Conservation (phyloP, 2,797 vertebrate genomes). For the Champsocephalus gunnari region DNA sequence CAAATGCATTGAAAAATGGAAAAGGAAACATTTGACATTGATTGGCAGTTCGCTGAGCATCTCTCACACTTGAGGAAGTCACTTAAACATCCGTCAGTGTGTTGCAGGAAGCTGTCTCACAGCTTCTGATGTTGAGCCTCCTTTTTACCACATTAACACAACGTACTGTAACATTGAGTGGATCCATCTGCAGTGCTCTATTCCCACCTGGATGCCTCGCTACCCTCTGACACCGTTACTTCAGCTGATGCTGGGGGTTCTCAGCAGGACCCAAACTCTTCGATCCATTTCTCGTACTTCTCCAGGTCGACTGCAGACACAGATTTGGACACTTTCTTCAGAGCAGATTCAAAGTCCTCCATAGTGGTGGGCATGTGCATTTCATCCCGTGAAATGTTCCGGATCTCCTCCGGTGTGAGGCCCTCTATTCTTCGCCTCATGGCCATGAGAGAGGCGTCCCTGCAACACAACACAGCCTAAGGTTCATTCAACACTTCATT, state of each 20-base stretch:
- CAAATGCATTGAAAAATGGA: conserved; percentile 38
- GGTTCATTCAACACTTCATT: background rate
- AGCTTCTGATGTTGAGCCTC: background rate
- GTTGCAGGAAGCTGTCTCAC: background rate
- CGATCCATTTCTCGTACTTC: conserved; percentile 98
- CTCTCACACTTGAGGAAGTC: conserved; percentile 15
- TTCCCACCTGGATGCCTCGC: background rate
- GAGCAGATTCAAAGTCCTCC: conserved; percentile 96
- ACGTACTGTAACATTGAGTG: conserved; percentile 10
- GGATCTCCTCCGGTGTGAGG: conserved; percentile 95
- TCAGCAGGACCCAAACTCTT: conserved; percentile 97
- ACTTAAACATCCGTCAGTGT: background rate
- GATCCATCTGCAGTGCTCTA: background rate
- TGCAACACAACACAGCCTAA: conserved; percentile 51
- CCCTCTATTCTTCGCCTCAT: conserved; percentile 98
- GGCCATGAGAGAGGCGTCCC: conserved; percentile 98
- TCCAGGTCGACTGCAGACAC: conserved; percentile 95
- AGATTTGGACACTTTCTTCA: conserved; percentile 98
- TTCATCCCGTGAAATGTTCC: conserved; percentile 95
- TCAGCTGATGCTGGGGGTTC: background rate
- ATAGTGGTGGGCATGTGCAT: conserved; percentile 99
- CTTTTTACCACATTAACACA: conserved; percentile 15
- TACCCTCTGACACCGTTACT: background rate
- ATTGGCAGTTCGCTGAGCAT: background rate
- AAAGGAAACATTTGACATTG: background rate